These are phyloP conservation scores for Malurus cyaneus DNA, from an alignment of 2,113 vertebrate species.

Conservation along the genomic window DNA sequence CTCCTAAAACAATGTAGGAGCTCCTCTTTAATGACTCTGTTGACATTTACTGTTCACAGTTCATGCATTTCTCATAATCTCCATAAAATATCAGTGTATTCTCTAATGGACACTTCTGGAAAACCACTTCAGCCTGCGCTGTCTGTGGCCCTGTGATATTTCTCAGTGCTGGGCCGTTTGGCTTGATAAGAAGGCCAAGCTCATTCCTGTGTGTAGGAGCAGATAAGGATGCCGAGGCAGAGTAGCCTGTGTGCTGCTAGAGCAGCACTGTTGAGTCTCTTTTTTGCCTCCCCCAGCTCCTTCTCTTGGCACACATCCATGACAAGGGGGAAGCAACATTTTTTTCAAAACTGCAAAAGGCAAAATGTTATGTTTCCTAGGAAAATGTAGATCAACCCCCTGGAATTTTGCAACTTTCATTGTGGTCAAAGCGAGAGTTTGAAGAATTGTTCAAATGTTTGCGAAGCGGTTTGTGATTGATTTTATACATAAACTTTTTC, in stretches of 20 bases:
- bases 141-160: background rate
- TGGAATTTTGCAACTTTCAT: background rate
- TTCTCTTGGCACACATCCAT: background rate
- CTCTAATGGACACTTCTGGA: constrained; percentile 14
- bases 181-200: background rate
- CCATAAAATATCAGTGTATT: constrained; percentile 62
- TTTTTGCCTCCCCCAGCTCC: background rate
- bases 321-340: background rate
- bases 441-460: background rate
- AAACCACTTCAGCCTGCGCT: background rate
- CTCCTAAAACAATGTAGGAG: background rate
- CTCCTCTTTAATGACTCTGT: constrained; percentile 51
- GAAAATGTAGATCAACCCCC: background rate
- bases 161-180: background rate
- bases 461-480: background rate
- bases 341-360: background rate
- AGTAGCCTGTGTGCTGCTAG: background rate
- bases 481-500: background rate
- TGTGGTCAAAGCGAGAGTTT: background rate
- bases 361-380: background rate
- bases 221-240: background rate
- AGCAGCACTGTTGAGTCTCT: background rate
- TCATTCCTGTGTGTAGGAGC: background rate
- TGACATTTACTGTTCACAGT: constrained; percentile 48
- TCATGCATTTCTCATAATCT: constrained; percentile 63